Percentiles rank a stretch among this genome's conserved stretches.
Conservation (phyloP, 2,113 vertebrate genomes). For the Vombatus ursinus region DNA sequence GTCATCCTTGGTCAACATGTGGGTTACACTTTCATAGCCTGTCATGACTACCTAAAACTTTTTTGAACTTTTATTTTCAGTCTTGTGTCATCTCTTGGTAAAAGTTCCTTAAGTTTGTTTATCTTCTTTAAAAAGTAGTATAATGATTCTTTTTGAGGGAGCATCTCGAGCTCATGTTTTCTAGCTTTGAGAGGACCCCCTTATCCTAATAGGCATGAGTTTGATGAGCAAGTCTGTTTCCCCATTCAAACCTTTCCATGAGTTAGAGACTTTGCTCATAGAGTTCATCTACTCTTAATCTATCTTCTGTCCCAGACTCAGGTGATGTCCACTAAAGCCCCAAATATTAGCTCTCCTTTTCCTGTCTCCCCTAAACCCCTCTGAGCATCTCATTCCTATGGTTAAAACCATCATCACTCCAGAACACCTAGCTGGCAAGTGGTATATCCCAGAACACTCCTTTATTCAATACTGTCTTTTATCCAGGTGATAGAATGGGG, state of each 20-base stretch:
- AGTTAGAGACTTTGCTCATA: neutral
- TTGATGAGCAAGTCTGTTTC: neutral
- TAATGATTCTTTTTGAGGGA: neutral
- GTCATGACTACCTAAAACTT: neutral
- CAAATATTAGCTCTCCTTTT: neutral
- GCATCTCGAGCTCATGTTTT: neutral
- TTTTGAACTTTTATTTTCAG: neutral
- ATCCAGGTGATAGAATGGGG: neutral
- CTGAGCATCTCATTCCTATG: neutral
- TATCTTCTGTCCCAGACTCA: neutral
- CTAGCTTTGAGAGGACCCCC: neutral
- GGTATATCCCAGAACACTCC: neutral
- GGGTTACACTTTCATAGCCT: neutral
- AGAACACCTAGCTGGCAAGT: neutral
- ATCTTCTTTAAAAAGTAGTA: neutral
- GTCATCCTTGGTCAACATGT: neutral
- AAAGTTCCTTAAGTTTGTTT: neutral
- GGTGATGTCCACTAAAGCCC: neutral
- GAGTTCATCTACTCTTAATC: neutral
- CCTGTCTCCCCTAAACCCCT: neutral
- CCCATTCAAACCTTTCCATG: neutral
- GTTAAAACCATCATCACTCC: neutral
- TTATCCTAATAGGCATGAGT: neutral
- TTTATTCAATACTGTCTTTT: neutral
- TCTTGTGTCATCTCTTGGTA: neutral